Base-by-base conservation (phyloP, 2,797 vertebrate genomes). In the Phalloptychus januarius region DNA sequence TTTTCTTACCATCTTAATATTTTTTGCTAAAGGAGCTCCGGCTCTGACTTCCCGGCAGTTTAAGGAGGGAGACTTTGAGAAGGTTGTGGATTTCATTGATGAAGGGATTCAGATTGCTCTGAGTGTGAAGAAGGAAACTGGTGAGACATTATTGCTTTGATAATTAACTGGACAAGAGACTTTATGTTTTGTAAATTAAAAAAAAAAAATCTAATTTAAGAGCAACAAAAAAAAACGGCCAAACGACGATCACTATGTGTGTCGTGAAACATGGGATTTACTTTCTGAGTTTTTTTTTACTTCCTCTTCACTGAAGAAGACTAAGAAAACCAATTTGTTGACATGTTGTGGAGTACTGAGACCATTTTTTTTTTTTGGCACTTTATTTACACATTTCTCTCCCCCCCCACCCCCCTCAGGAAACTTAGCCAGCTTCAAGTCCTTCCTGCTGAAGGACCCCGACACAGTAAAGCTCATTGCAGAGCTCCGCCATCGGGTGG, bases 31-130 rank as follows among this genome's bases (percentile, higher is more conserved):
- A 97, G 97, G 97, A 79, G 90, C 95, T 50, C 97, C 97, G 0
- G 97, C 96, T 0, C 90, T 97, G 86, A 97, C 97, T 3, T 97
- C 96, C 4, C 93, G 96, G 58, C 93, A 94, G 16, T 96, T 98
- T 81, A 92, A 83, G 0, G 97, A 97, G 82, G 91, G 94, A 15
- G 96, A 97, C 85, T 97, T 98, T 89, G 94, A 95, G 81, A 96
- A 93, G 38, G 96, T 97, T 0, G 96, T 98, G 79, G 95, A 93
- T 3, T 97, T 98, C 76, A 96, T 98, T 0, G 96, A 97, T 2
- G 95, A 97, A 88, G 96, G 95, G 20, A 96, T 97, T 78, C 5
- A 72, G 1, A 95, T 97, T 25, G 96, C 94, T 5, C 85, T 96
- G 86, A 95, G 96, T 23, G 95, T 96, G 86, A 97, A 97, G 90